These are phyloP conservation scores for Malurus cyaneus DNA, from an alignment of 2,113 vertebrate genomes.

Conservation along the genomic window DNA sequence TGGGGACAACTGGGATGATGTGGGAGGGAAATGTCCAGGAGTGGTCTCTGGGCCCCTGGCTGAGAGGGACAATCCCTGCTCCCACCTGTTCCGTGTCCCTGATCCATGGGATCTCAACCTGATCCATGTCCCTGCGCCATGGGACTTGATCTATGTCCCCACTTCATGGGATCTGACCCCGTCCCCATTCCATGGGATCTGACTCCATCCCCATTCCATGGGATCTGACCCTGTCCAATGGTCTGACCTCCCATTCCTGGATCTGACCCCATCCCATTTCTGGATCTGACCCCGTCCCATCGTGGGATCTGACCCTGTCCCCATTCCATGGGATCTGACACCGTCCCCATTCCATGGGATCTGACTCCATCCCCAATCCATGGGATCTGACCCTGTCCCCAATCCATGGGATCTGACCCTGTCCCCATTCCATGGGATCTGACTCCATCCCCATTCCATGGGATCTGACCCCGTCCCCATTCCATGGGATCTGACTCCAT, in stretches of 20 bases:
- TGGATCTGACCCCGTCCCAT: background rate
- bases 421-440: background rate
- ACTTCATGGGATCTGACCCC: background rate
- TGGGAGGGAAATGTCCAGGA: background rate
- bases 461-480: too few species aligned
- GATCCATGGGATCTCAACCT: background rate
- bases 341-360: background rate
- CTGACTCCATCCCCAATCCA: background rate
- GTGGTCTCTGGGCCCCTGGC: background rate
- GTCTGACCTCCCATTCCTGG: too few species aligned
- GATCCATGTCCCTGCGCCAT: background rate
- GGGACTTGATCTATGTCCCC: background rate
- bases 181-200: too few species aligned
- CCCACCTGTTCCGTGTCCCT: background rate
- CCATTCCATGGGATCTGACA: too few species aligned
- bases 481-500: background rate
- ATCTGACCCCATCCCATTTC: background rate
- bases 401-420: background rate
- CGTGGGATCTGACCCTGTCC: background rate
- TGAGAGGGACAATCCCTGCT: background rate
- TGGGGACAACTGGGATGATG: background rate
- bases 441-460: too few species aligned
- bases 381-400: background rate
- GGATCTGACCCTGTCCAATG: too few species aligned
- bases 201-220: too few species aligned